Percentiles rank a stretch among this genome's conserved stretches.
phyloP scores from a whole-genome alignment of 2,888 invertebrate species.

The Nematopogon swammerdamellus region DNA sequence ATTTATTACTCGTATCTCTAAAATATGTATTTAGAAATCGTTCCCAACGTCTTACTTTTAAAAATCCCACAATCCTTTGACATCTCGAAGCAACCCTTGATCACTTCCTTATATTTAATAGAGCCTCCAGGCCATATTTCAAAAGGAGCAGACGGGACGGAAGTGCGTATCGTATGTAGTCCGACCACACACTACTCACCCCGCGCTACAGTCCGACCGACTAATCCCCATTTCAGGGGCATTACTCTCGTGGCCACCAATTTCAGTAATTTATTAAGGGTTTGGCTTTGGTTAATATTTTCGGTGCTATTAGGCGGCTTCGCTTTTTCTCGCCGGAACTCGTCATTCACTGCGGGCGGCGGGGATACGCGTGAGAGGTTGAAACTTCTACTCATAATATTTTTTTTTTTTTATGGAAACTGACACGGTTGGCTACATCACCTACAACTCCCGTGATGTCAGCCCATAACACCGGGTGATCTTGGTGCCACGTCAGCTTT shows the following conservation, averaged over 20 bases:
- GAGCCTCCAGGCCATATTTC: slow-evolving; percentile 22
- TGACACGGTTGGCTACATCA: too few relatives aligned
- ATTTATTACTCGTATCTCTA: too few relatives aligned
- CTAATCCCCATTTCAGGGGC: slow-evolving; percentile 48
- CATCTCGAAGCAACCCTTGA: too few relatives aligned
- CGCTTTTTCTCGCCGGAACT: slow-evolving; percentile 27
- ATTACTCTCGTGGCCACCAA: slow-evolving; percentile 48
- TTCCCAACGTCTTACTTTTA: too few relatives aligned
- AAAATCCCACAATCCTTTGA: too few relatives aligned
- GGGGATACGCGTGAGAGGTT: background rate
- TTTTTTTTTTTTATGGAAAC: too few relatives aligned
- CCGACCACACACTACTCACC: slow-evolving; percentile 39
- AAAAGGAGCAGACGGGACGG: slow-evolving; percentile 44
- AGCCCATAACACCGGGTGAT: too few relatives aligned
- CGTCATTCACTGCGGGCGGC: slow-evolving; percentile 7
- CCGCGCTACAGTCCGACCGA: slow-evolving; percentile 33
- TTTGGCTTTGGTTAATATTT: slow-evolving; percentile 26
- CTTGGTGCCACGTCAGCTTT: too few relatives aligned
- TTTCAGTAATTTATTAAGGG: slow-evolving; percentile 54
- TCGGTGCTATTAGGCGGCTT: slow-evolving; percentile 36
- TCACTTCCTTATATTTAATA: too few relatives aligned
- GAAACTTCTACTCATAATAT: background rate
- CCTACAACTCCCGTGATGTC: too few relatives aligned
- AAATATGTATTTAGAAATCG: too few relatives aligned
- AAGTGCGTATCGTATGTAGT: slow-evolving; percentile 49